Percentiles rank a stretch among this genome's conserved stretches.
phyloP scores from a whole-genome alignment of 1,140 invertebrate genomes.

The Glossosoma conforme region DNA sequence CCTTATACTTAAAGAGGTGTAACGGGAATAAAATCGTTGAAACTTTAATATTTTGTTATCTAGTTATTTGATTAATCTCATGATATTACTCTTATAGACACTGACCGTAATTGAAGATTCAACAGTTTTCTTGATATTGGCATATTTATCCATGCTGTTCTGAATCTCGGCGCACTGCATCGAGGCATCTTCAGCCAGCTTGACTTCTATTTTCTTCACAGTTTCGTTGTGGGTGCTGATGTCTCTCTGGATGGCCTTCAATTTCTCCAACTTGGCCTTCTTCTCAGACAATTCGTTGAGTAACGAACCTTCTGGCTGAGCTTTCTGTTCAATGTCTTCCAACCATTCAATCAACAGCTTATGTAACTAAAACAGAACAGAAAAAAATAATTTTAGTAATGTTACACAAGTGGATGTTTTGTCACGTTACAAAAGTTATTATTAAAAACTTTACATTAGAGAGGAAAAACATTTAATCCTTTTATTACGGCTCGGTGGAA shows the following conservation, averaged over 20 bases:
- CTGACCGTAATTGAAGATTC: constrained; percentile 57
- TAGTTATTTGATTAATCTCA: no score
- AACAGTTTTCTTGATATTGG: constrained; percentile 61
- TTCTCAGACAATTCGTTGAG: constrained; percentile 87
- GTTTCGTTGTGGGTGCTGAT: constrained; percentile 70
- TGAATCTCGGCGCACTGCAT: constrained; percentile 65
- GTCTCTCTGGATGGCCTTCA: constrained; percentile 70
- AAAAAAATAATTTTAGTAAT: background rate
- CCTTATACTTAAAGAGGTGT: no score
- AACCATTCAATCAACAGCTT: constrained; percentile 78
- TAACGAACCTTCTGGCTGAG: constrained; percentile 63
- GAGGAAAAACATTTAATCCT: no score
- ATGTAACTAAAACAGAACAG: constrained; percentile 45
- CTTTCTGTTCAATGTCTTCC: constrained; percentile 78
- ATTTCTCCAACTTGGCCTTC: constrained; percentile 79
- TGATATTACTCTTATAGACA: no score
- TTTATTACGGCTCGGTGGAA: no score
- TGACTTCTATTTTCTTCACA: constrained; percentile 65
- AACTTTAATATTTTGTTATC: no score
- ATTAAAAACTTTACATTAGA: no score
- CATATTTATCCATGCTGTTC: constrained; percentile 64
- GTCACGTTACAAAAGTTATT: no score
- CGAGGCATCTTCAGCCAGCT: constrained; percentile 60
- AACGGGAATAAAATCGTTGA: no score
- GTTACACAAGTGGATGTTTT: background rate